A percentile compares a stretch with the other conserved stretches of the same genome.
Conservation (phyloP, 2,888 invertebrate species). For the Drosophila merina region DNA sequence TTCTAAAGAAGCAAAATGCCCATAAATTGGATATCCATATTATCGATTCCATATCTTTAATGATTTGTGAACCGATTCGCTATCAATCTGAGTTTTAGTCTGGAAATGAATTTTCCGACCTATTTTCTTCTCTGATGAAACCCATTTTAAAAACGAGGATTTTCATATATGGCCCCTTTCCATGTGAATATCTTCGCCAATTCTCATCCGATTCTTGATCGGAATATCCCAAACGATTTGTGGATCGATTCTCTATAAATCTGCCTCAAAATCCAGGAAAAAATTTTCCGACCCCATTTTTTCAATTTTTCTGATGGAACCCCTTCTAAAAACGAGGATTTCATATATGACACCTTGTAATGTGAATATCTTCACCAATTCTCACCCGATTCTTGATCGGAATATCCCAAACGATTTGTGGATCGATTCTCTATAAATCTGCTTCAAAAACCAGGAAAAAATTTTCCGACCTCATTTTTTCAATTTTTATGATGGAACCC, state of each 20-base stretch:
- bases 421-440: not conserved
- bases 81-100: not conserved
- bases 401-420: not conserved
- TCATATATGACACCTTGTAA: not conserved
- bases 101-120: not conserved
- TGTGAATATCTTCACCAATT: not conserved
- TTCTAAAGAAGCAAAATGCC: too few relatives aligned
- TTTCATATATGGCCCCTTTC: not conserved
- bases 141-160: too few relatives aligned
- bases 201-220: not conserved
- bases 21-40: too few relatives aligned
- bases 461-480: not conserved
- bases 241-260: not conserved
- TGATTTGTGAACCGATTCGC: not conserved
- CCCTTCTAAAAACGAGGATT: too few relatives aligned
- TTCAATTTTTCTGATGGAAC: not conserved
- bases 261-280: not conserved
- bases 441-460: not conserved
- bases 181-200: not conserved
- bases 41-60: not conserved
- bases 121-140: not conserved
- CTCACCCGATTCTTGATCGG: not conserved
- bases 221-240: not conserved
- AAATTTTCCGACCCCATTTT: not conserved
- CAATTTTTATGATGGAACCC: not conserved